A percentile compares a stretch with the other conserved stretches of the same genome.
Evolutionary conservation across 2,888 invertebrate species (phyloP).

Genomic region (Melieria omissa): DNA sequence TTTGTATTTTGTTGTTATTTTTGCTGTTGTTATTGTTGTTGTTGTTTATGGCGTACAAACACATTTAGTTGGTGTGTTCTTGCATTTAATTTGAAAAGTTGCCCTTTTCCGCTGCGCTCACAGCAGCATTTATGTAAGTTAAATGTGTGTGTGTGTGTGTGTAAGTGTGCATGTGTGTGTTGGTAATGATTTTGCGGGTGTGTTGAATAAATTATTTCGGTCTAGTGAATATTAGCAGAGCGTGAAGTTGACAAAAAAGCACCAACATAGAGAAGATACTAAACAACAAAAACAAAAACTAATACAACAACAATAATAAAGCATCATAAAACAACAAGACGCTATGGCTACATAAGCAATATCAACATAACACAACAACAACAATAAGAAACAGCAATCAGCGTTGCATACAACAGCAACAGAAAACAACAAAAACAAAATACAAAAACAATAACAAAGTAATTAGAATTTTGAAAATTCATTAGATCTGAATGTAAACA

Average conservation of each 20-base stretch:
- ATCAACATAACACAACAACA: too few species aligned
- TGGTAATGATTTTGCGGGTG: constrained; percentile 53
- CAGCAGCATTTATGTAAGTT: not conserved
- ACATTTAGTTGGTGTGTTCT: constrained; percentile 10
- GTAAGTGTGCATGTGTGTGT: constrained; percentile 41
- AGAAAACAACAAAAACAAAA: too few species aligned
- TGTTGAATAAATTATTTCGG: constrained; percentile 68
- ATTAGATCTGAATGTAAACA: not conserved
- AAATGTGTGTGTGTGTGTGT: not conserved
- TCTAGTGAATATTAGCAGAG: constrained; percentile 67
- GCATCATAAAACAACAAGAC: too few species aligned
- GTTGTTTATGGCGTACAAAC: not conserved
- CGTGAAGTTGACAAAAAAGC: constrained; percentile 66
- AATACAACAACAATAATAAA: not conserved
- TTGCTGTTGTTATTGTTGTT: constrained; percentile 2
- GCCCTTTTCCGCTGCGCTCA: constrained; percentile 1
- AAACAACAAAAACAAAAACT: constrained; percentile 5
- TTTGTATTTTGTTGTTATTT: constrained; percentile 8
- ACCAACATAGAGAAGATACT: constrained; percentile 41
- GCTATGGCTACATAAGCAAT: too few species aligned
- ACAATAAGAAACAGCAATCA: too few species aligned
- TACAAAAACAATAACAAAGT: too few species aligned
- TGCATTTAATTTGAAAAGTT: constrained; percentile 22
- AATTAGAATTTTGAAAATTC: too few species aligned
- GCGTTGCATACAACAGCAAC: too few species aligned